Evolutionary conservation across 2,888 invertebrate genomes (phyloP).

Genomic region (Byasa hedistus): DNA sequence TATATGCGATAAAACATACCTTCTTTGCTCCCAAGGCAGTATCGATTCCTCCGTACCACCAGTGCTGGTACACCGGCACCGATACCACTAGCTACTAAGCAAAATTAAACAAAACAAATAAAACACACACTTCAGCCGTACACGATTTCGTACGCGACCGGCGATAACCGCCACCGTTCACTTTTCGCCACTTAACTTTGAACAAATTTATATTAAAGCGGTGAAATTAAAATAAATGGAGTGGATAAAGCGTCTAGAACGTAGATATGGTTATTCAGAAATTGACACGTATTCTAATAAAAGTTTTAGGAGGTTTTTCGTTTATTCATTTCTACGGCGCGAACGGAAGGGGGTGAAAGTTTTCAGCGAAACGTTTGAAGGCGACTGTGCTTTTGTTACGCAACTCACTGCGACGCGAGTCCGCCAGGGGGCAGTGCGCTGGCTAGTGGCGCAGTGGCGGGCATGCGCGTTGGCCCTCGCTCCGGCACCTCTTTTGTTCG

Average conservation of each 20-base stretch:
- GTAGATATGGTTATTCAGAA: constrained; percentile 35
- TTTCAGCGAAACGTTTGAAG: constrained; percentile 68
- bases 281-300: constrained; percentile 60
- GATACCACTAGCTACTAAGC: constrained; percentile 61
- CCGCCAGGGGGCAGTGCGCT: constrained; percentile 76
- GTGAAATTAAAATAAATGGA: constrained; percentile 46
- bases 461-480: constrained; percentile 67
- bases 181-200: constrained; percentile 59
- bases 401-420: constrained; percentile 73
- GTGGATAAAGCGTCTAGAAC: constrained; percentile 32
- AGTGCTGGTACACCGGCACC: constrained; percentile 58
- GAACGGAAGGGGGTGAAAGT: constrained; percentile 63
- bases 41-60: constrained; percentile 73
- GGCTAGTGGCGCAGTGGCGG: constrained; percentile 76
- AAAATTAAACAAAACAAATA: constrained; percentile 71
- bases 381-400: constrained; percentile 77
- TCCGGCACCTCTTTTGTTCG: constrained; percentile 34
- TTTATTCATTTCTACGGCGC: constrained; percentile 63
- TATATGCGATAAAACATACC: constrained; percentile 57
- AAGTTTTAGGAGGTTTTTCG: constrained; percentile 71
- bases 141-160: constrained; percentile 59
- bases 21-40: constrained; percentile 74
- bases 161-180: constrained; percentile 61
- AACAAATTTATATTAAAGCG: constrained; percentile 53
- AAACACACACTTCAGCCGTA: constrained; percentile 55